Base-by-base conservation (phyloP, 2,888 invertebrate species). In the Adelphocoris suturalis region DNA sequence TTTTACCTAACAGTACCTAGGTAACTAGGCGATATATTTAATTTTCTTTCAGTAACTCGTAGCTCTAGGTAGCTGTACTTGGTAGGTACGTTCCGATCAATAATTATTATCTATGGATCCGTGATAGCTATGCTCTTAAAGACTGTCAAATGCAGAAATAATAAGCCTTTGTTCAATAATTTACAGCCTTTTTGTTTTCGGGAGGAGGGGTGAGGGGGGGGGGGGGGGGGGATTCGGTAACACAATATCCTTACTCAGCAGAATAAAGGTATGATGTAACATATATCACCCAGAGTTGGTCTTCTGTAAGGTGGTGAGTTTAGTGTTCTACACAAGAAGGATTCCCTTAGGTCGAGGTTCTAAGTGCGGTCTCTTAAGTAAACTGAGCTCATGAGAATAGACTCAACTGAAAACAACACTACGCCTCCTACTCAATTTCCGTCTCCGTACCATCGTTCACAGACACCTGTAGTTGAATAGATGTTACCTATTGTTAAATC, bases 321-420 rank as follows among this genome's bases (percentile, higher is more conserved):
- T 7, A 37, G 57, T 57, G 57, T 57, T 57, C n/a, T n/a, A n/a
- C 19, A n/a, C 16, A n/a, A 2, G 57, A 57, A n/a, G n/a, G n/a
- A 57, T 57, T 57, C 57, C n/a, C 57, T 57, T n/a, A 57, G 57
- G 57, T 57, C 16, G n/a, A 57, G 57, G 14, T n/a, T 57, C 19
- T 5, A 57, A 57, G n/a, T 57, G 57, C n/a, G 57, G 57, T 57
- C 57, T n/a, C 57, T 57, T 57, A n/a, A 57, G 57, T 57, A 57
- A 57, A 57, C 57, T n/a, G 57, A 57, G n/a, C 57, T 16, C 57
- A 57, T 57, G 16, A 57, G 57, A 52, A 52, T 52, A 2, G n/a
- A n/a, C 57, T 57, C 57, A n/a, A 57, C n/a, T 57, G 57, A 57
- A 57, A 57, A 57, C 57, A 12, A 57, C 11, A 16, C 19, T 7